phyloP scores from a whole-genome alignment of 2,113 vertebrate species.

The Epinephelus moara region DNA sequence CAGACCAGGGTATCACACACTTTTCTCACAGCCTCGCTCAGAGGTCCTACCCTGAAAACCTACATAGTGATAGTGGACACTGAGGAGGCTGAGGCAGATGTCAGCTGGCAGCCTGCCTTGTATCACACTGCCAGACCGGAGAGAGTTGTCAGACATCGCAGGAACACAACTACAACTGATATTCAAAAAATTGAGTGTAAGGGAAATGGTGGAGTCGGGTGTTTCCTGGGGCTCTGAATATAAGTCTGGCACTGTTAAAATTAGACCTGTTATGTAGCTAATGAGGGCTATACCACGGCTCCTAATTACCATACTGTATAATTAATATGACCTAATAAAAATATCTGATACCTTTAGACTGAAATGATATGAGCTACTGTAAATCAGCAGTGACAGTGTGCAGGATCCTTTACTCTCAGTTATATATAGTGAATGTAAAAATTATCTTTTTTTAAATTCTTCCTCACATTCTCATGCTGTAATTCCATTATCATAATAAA shows the following conservation, averaged over 20 bases:
- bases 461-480: slow-evolving; percentile 4
- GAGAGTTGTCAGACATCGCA: too few species aligned
- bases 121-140: too few species aligned
- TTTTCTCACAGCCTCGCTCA: background rate
- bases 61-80: background rate
- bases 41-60: background rate
- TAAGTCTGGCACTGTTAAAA: background rate
- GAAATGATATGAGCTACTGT: background rate
- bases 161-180: too few species aligned
- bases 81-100: background rate
- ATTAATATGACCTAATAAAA: background rate
- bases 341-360: background rate
- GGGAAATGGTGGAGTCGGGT: too few species aligned
- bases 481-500: slow-evolving; percentile 4
- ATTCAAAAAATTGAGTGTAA: too few species aligned
- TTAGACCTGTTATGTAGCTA: background rate
- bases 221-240: too few species aligned
- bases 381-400: background rate
- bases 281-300: background rate
- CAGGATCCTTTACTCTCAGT: background rate
- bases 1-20: background rate
- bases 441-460: background rate
- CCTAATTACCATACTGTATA: background rate
- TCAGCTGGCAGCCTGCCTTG: too few species aligned
- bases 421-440: background rate